These are phyloP conservation scores for Myrmecobius fasciatus DNA, from an alignment of 2,113 vertebrate species.

Conservation along the genomic window DNA sequence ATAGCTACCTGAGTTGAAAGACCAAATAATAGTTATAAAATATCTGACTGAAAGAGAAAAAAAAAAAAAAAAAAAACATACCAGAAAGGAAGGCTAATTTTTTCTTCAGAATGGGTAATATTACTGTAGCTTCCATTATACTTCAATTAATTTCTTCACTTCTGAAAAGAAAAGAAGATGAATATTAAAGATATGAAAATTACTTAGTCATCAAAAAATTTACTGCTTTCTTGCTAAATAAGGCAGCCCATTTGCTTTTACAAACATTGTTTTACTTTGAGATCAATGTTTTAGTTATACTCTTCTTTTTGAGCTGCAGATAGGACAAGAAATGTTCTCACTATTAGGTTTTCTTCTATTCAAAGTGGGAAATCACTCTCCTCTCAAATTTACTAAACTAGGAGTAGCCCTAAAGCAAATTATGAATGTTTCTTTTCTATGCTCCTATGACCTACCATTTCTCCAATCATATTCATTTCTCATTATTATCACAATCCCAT, in stretches of 20 bases:
- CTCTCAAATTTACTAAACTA: not conserved
- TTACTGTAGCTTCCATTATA: slow-evolving; percentile 94
- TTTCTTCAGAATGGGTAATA: slow-evolving; percentile 96
- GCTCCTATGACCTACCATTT: not conserved
- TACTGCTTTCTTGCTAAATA: not conserved
- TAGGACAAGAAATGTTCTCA: not conserved
- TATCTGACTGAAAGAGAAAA: slow-evolving; percentile 8
- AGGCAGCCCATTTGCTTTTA: not conserved
- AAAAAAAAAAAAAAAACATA: slow-evolving; percentile 78
- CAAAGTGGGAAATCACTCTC: not conserved
- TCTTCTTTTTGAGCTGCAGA: not conserved
- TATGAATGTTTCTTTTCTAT: not conserved
- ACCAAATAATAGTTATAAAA: slow-evolving; percentile 9
- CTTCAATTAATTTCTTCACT: slow-evolving; percentile 64
- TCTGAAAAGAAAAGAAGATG: slow-evolving; percentile 83
- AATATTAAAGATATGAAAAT: slow-evolving; percentile 63
- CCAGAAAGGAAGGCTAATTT: slow-evolving; percentile 98
- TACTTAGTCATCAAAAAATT: slow-evolving; percentile 2
- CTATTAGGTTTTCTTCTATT: not conserved
- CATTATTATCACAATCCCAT: not conserved
- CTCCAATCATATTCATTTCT: not conserved
- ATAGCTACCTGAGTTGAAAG: not conserved
- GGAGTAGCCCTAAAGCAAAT: not conserved
- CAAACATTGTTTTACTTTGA: not conserved
- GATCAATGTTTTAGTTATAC: not conserved